phyloP scores from a whole-genome alignment of 2,113 vertebrate species.

The Megaceryle maxima region DNA sequence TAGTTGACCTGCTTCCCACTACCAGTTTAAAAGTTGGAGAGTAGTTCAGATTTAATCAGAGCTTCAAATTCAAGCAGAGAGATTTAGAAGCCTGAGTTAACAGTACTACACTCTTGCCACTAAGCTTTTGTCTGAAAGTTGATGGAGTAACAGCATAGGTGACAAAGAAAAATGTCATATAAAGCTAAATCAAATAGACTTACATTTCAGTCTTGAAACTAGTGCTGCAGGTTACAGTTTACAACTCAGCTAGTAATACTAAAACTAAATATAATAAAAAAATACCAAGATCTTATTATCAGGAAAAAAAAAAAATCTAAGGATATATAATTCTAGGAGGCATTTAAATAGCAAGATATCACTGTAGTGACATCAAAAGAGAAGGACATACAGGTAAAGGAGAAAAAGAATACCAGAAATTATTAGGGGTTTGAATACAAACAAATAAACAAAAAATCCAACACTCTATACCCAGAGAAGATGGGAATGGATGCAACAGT shows the following conservation, averaged over 20 bases:
- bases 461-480: neutral
- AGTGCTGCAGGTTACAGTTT: neutral
- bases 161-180: neutral
- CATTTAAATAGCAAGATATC: neutral
- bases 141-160: neutral
- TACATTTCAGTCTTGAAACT: neutral
- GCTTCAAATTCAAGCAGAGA: neutral
- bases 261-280: neutral
- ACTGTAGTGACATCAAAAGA: neutral
- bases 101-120: neutral
- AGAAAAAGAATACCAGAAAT: neutral
- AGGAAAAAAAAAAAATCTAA: neutral
- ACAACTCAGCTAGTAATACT: neutral
- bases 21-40: neutral
- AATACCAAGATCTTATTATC: neutral
- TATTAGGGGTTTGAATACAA: neutral
- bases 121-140: neutral
- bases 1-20: neutral
- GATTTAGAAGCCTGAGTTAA: neutral
- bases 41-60: neutral
- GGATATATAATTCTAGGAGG: neutral
- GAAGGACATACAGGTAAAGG: accelerated
- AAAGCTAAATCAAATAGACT: neutral
- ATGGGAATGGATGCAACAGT: neutral
- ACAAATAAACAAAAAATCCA: no score